Evolutionary conservation across 1,140 invertebrate species (phyloP).

Genomic region (Drosophila pachea): DNA sequence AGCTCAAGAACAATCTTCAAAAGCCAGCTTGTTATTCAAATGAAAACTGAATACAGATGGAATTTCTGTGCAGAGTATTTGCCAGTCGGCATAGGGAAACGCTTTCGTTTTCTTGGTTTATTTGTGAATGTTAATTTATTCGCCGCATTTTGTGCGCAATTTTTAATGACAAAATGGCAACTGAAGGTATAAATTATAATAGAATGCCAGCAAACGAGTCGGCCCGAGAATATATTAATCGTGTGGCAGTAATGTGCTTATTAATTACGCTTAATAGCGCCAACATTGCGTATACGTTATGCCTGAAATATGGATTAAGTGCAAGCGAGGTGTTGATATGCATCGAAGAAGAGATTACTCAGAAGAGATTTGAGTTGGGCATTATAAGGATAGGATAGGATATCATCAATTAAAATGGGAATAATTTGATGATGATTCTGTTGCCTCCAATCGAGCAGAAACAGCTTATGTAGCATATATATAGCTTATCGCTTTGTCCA

Average conservation of each 20-base stretch:
- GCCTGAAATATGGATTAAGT: neutral
- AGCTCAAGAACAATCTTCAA: no score
- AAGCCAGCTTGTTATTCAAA: no score
- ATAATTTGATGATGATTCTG: neutral
- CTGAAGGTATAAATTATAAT: conserved; percentile 26
- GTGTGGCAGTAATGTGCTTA: conserved; percentile 45
- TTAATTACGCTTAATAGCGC: conserved; percentile 44
- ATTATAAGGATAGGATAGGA: no score
- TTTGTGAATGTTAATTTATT: conserved; percentile 44
- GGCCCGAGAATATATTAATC: conserved; percentile 32
- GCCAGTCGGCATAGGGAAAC: neutral
- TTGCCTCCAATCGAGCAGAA: neutral
- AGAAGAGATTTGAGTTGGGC: no score
- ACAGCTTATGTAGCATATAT: no score
- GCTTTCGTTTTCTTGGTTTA: conserved; percentile 19
- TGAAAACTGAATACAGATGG: no score
- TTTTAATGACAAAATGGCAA: conserved; percentile 50
- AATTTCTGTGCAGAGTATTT: neutral
- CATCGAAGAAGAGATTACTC: neutral
- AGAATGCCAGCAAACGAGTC: conserved; percentile 1
- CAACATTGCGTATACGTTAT: conserved; percentile 26
- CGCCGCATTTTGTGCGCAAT: conserved; percentile 38
- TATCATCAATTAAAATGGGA: neutral
- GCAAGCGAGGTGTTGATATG: neutral
- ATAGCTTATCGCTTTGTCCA: no score